Evolutionary conservation across 2,113 vertebrate species (phyloP), one percentile per base, ranked within the genome.

Genomic region (Pycnonotus jocosus): DNA sequence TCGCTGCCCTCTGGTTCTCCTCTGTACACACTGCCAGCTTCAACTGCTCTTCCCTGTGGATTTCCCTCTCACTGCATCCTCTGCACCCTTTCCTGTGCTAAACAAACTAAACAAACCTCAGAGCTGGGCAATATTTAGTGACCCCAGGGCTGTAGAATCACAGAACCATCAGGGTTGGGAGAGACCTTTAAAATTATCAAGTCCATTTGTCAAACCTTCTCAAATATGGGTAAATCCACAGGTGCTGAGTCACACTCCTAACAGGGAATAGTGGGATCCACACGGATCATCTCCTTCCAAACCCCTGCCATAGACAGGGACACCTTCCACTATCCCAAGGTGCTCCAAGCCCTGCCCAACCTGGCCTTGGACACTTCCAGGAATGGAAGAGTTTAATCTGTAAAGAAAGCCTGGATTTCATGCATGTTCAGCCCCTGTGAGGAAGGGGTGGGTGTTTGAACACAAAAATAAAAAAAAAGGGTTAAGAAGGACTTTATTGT

Each of bases 261-360:
- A 12, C 0, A 66, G n/a, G 30, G 33, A 81, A 57, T 0, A 51
- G 12, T 33, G 38, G 64, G 27, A 16, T 42, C 35, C 10, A 31
- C 30, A 53, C 10, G 42, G 54, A 69, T 35, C 40, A 42, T 8
- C 48, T 40, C 10, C 7, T 62, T 33, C 79, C n/a, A 73, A 6
- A 6, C 10, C 21, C 33, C 6, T 38, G 15, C 44, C 53, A 8
- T 2, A 33, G 27, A 19, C 60, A 66, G 37, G 37, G 60, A 31
- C 47, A 76, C 17, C 7, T 90, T 33, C 28, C 23, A 45, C 10
- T 5, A 3, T 3, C 4, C 48, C 40, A 70, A 10, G 15, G 0
- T 56, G 25, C 2, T 42, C 40, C 35, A 76, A 69, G 17, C 21
- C n/a, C 14, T 0, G 0, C 60, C 47, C 70, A 83, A 0, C 18